phyloP scores from a whole-genome alignment of 2,888 invertebrate species.

The Mythimna impura region DNA sequence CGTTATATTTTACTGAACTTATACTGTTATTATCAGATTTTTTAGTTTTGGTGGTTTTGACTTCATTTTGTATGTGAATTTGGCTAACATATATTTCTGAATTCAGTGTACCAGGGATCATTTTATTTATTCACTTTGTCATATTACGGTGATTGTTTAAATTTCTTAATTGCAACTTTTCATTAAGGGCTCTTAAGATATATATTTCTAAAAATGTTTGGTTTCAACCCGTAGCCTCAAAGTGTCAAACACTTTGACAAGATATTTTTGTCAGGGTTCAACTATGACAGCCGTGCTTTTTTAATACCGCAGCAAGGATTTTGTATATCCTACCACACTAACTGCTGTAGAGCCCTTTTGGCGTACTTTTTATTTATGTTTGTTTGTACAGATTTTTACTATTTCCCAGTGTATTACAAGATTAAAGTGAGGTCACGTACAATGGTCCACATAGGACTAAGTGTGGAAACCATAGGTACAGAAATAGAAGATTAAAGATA shows the following conservation, averaged over 20 bases:
- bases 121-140: conserved; percentile 19
- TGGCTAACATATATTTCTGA: conserved; percentile 5
- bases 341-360: too few species aligned
- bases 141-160: not conserved
- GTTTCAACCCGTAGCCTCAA: not conserved
- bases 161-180: not conserved
- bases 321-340: too few species aligned
- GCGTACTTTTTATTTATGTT: too few species aligned
- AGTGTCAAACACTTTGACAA: not conserved
- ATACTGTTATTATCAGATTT: not conserved
- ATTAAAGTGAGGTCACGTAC: too few species aligned
- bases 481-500: too few species aligned
- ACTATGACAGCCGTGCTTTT: not conserved
- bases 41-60: conserved; percentile 23
- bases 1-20: not conserved
- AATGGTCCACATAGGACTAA: too few species aligned
- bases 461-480: too few species aligned
- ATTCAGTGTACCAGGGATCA: conserved; percentile 7
- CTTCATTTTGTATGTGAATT: conserved; percentile 34
- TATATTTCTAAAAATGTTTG: not conserved
- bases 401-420: too few species aligned
- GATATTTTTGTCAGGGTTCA: not conserved
- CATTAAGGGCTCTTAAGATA: not conserved
- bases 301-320: too few species aligned
- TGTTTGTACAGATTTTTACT: too few species aligned